Conservation (phyloP, 2,797 vertebrate genomes). For the Dipus sagitta region DNA sequence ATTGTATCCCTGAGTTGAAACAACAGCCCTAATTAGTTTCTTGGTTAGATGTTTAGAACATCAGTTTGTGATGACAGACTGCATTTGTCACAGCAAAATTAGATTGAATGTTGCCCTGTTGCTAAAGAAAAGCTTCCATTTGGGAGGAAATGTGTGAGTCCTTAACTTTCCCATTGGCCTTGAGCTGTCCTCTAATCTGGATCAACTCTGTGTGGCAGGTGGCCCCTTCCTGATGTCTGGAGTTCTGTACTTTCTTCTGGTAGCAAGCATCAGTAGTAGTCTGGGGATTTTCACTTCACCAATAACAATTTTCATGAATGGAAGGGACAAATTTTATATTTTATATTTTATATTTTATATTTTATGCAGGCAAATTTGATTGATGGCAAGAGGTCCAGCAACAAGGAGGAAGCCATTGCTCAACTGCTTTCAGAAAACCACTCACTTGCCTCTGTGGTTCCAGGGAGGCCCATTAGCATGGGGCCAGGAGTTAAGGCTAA, state of each 20-base stretch:
- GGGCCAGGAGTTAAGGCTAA: rapidly evolving
- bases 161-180: background rate
- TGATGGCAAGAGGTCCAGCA: background rate
- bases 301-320: background rate
- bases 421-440: background rate
- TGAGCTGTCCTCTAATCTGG: background rate
- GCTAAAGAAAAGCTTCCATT: background rate
- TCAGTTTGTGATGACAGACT: background rate
- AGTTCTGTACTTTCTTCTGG: background rate
- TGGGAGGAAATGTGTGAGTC: background rate
- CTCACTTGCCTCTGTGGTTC: background rate
- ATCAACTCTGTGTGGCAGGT: background rate
- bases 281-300: background rate
- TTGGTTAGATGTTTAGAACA: background rate
- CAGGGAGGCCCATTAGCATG: background rate
- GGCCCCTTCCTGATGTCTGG: background rate
- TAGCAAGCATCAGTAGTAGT: background rate
- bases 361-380: background rate
- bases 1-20: background rate
- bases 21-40: background rate
- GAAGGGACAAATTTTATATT: background rate
- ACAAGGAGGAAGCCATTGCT: background rate
- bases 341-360: background rate
- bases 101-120: background rate
- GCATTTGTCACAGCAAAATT: background rate